Evolutionary conservation across 2,888 invertebrate genomes (phyloP).

Genomic region (Hetaerina titia): DNA sequence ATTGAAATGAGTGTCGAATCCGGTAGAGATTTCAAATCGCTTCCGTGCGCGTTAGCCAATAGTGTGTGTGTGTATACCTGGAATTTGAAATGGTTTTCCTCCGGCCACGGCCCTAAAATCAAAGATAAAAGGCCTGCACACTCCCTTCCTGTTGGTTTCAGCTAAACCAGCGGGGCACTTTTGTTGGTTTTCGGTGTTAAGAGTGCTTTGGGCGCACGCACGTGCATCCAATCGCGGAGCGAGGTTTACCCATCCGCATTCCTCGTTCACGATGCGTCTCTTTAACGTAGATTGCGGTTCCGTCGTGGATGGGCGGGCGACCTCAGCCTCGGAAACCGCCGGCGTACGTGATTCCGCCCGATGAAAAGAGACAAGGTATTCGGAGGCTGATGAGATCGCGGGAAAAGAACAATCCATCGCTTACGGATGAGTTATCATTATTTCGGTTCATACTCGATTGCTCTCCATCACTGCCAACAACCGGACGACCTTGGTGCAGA

Average conservation of each 20-base stretch:
- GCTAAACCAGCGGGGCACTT: constrained; percentile 8
- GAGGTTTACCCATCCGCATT: constrained; percentile 22
- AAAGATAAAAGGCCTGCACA: not conserved
- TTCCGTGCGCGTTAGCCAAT: not conserved
- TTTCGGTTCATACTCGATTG: no score
- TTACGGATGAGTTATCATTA: not conserved
- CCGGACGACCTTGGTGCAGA: no score
- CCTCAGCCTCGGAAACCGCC: constrained; percentile 27
- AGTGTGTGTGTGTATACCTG: not conserved
- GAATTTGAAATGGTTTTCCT: not conserved
- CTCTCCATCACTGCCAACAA: no score
- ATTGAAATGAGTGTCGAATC: not conserved
- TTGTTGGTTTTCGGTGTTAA: constrained; percentile 8
- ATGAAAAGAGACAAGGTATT: not conserved
- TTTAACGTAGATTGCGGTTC: not conserved
- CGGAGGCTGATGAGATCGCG: not conserved
- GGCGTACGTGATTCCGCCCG: not conserved
- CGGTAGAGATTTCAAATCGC: not conserved
- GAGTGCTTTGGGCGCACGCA: not conserved
- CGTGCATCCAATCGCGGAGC: not conserved
- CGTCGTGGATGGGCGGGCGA: not conserved
- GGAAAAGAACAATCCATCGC: not conserved
- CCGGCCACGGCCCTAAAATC: not conserved
- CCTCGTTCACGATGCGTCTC: not conserved
- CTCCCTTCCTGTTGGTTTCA: constrained; percentile 3